Conservation (phyloP, 1,140 invertebrate genomes). For the Apolygus lucorum region DNA sequence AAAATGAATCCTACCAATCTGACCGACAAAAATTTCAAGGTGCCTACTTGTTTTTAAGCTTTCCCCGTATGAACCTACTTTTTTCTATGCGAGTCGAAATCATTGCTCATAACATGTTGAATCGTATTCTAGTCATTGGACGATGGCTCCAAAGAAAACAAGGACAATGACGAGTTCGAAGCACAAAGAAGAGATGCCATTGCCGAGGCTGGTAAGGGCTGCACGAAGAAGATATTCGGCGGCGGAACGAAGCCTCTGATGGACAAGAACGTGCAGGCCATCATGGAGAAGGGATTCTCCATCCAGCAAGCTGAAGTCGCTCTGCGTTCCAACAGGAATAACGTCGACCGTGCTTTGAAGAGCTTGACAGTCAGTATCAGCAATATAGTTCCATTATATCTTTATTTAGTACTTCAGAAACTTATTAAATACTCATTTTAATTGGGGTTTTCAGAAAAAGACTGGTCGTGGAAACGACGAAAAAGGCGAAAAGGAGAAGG, state of each 20-base stretch:
- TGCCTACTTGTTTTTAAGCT: too few relatives aligned
- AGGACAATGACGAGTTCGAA: constrained; percentile 68
- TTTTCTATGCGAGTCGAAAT: too few relatives aligned
- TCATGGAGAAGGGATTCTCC: constrained; percentile 68
- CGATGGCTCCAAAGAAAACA: constrained; percentile 27
- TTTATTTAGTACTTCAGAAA: neutral
- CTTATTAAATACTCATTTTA: constrained; percentile 2
- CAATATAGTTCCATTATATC: neutral
- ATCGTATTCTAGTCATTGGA: constrained; percentile 33
- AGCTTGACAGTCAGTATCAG: constrained; percentile 52
- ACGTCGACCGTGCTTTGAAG: constrained; percentile 60
- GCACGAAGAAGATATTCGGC: constrained; percentile 51
- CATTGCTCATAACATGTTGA: too few relatives aligned
- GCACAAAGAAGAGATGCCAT: constrained; percentile 75
- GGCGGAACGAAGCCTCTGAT: constrained; percentile 58
- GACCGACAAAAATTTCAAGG: constrained; percentile 61
- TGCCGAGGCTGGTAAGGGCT: constrained; percentile 64
- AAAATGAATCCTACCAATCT: constrained; percentile 52
- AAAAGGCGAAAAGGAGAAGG: constrained; percentile 38
- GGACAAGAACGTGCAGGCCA: constrained; percentile 70
- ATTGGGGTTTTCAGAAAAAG: constrained; percentile 25
- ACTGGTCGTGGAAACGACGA: constrained; percentile 36
- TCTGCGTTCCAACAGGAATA: constrained; percentile 59
- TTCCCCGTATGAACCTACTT: too few relatives aligned
- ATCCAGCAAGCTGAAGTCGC: constrained; percentile 67